A percentile compares a stretch with the other conserved stretches of the same genome.
Conservation (phyloP, 1,140 invertebrate genomes). For the Saccostrea glomerata region DNA sequence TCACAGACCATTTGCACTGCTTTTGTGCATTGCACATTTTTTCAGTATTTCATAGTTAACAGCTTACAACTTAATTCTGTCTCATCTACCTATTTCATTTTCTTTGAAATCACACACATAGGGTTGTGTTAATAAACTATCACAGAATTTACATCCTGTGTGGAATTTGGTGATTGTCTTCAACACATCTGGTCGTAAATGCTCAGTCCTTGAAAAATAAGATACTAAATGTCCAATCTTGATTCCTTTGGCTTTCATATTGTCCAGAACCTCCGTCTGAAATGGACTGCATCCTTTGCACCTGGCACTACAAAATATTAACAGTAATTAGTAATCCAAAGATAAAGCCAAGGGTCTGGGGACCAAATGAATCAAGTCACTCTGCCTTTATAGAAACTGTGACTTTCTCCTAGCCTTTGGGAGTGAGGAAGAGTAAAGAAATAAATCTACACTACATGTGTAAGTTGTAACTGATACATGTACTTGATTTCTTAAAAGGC, state of each 20-base stretch:
- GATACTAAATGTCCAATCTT: neutral
- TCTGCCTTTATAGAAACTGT: too few relatives aligned
- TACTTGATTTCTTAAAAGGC: too few relatives aligned
- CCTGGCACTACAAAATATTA: neutral
- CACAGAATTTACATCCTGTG: neutral
- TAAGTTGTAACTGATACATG: too few relatives aligned
- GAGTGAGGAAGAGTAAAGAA: too few relatives aligned
- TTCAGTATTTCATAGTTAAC: neutral
- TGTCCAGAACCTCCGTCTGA: neutral
- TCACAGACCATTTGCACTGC: too few relatives aligned
- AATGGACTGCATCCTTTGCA: neutral
- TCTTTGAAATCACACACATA: neutral
- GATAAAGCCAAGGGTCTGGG: too few relatives aligned
- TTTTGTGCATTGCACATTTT: neutral
- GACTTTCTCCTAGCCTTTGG: too few relatives aligned
- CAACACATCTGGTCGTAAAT: constrained; percentile 1
- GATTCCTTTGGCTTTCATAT: neutral
- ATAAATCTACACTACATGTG: too few relatives aligned
- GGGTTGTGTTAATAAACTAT: neutral
- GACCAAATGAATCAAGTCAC: too few relatives aligned
- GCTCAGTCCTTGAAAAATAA: neutral
- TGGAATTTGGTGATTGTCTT: neutral
- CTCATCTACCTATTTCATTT: neutral
- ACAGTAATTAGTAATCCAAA: too few relatives aligned
- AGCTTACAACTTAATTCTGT: too few relatives aligned